Percentiles rank a stretch among this genome's conserved stretches.
Conservation (phyloP, 2,888 invertebrate species). For the Ichneumon xanthorius region DNA sequence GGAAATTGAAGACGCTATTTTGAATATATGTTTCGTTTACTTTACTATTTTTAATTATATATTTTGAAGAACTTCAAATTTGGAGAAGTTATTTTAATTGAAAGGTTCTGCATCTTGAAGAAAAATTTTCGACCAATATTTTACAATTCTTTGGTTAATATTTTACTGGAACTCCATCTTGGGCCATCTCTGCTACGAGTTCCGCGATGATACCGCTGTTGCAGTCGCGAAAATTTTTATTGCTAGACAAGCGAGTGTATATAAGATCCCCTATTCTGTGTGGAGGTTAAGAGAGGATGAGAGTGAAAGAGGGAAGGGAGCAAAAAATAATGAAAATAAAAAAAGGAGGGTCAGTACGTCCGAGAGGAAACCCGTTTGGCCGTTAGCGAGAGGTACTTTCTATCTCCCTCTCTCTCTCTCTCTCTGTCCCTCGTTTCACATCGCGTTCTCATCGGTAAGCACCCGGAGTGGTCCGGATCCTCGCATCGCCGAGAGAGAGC, state of each 20-base stretch:
- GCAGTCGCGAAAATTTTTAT: slow-evolving; percentile 28
- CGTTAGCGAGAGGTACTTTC: slow-evolving; percentile 75
- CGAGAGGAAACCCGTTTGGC: slow-evolving; percentile 83
- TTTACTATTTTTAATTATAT: no score
- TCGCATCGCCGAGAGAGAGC: slow-evolving; percentile 69
- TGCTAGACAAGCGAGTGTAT: slow-evolving; percentile 37
- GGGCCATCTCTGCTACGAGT: not conserved
- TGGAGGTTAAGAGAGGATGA: slow-evolving; percentile 60
- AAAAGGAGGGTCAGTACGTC: slow-evolving; percentile 70
- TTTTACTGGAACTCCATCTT: not conserved
- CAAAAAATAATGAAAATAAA: slow-evolving; percentile 50
- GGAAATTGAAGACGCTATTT: no score
- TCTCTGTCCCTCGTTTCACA: slow-evolving; percentile 25
- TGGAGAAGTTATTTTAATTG: no score
- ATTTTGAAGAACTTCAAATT: no score
- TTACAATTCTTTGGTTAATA: not conserved
- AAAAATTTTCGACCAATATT: no score
- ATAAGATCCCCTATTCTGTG: slow-evolving; percentile 37
- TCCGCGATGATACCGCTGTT: slow-evolving; percentile 8
- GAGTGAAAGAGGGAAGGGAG: slow-evolving; percentile 59
- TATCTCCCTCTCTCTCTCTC: slow-evolving; percentile 79
- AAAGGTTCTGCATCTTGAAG: no score
- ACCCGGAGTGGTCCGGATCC: slow-evolving; percentile 38
- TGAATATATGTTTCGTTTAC: no score
- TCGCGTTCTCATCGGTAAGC: slow-evolving; percentile 45